Evolutionary conservation across 2,113 vertebrate genomes (phyloP), one percentile per base, ranked within the genome.

Genomic region (Brachyhypopomus gauderio): DNA sequence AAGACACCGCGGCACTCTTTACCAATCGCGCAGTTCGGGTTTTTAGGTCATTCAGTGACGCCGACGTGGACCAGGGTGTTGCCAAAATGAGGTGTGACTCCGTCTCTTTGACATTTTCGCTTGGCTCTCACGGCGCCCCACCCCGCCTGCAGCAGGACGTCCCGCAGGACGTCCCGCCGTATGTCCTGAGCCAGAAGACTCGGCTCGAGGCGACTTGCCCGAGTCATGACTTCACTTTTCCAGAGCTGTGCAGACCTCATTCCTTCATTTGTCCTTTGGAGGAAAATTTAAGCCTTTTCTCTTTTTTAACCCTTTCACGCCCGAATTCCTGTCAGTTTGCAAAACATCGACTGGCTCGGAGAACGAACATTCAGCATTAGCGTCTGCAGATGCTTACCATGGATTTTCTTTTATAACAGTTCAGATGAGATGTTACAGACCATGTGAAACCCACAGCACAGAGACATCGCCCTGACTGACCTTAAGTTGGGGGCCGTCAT

Each of bases 151-250:
- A 34, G 12, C 27, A 3, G 72, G 22, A 25, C 59, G 60, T 82
- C 58, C 67, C 20, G 30, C 3, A 30, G 23, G 22, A 25, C 69
- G 60, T 82, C 58, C 67, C 20, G 23, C 23, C 5, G 75, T 77
- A n/a, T 58, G 64, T 60, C 72, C 72, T 30, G 45, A 71, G 62
- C 75, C 80, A 63, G 34, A 78, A 81, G 81, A 78, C 12, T 77
- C 52, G 78, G 74, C 64, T 70, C 19, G 69, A 76, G 2, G 25
- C 75, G 84, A 69, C 80, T 75, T 56, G 58, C 84, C 71, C 58
- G 55, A 71, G 23, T 79, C 66, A 82, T 85, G 80, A 85, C 72
- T 66, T 85, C 78, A 85, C 82, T 76, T 81, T 85, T 85, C 82
- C 80, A 80, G 82, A 79, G 59, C 64, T 38, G 30, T 62, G 23